Conservation (phyloP, 2,888 invertebrate species). For the Caenorhabditis macrosperma region DNA sequence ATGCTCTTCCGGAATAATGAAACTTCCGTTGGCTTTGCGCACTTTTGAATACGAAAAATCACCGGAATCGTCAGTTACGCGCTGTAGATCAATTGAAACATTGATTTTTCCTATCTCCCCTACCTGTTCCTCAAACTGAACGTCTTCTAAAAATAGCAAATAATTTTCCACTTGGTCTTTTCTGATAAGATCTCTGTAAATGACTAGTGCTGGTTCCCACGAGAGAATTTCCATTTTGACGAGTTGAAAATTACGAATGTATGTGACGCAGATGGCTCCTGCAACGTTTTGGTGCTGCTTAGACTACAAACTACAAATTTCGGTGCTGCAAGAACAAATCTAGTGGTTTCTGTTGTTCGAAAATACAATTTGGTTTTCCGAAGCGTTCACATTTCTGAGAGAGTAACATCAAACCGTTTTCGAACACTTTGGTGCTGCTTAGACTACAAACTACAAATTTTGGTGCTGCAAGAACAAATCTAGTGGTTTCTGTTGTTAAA, state of each 20-base stretch:
- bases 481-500: too few species aligned
- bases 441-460: neutral
- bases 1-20: neutral
- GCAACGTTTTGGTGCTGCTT: neutral
- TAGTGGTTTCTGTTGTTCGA: too few species aligned
- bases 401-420: neutral
- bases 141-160: neutral
- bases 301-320: neutral
- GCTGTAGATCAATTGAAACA: slow-evolving; percentile 24
- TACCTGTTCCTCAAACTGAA: slow-evolving; percentile 18
- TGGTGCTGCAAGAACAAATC: too few species aligned
- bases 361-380: too few species aligned
- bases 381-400: too few species aligned
- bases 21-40: slow-evolving; percentile 39
- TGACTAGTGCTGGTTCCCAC: slow-evolving; percentile 27
- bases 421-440: neutral
- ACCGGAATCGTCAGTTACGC: slow-evolving; percentile 32
- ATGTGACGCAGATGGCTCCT: slow-evolving; percentile 9
- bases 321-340: too few species aligned
- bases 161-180: slow-evolving; percentile 6
- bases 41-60: neutral
- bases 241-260: neutral
- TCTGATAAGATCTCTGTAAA: slow-evolving; percentile 31
- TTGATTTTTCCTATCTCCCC: neutral
- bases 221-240: slow-evolving; percentile 39